Percentiles rank a stretch among this genome's conserved stretches.
phyloP scores from a whole-genome alignment of 1,140 invertebrate genomes.

The Chironomus striatipennis region DNA sequence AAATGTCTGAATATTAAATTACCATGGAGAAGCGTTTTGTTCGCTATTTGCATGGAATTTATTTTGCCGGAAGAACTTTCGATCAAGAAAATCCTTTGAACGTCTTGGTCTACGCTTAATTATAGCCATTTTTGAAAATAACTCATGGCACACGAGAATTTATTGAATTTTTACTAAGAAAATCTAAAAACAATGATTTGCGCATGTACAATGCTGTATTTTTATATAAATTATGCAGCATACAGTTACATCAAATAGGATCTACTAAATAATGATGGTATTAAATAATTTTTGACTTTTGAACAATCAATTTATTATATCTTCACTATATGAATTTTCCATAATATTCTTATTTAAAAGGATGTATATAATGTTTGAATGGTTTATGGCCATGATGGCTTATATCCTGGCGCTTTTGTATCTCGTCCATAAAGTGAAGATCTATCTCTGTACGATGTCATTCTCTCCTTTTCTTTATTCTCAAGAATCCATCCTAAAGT shows the following conservation, averaged over 20 bases:
- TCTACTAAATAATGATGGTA: too few species aligned
- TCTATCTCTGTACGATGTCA: conserved; percentile 65
- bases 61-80: neutral
- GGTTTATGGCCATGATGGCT: conserved; percentile 58
- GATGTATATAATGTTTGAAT: neutral
- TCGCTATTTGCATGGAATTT: neutral
- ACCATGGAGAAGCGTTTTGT: neutral
- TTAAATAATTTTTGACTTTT: too few species aligned
- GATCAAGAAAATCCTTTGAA: neutral
- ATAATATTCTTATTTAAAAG: neutral
- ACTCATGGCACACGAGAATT: neutral
- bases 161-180: neutral
- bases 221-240: neutral
- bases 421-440: conserved; percentile 60
- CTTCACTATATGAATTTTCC: neutral
- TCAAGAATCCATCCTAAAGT: conserved; percentile 55
- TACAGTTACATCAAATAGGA: neutral
- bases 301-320: conserved; percentile 8
- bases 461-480: conserved; percentile 54
- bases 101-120: neutral
- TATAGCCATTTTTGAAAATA: neutral
- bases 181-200: neutral
- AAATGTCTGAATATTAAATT: neutral
- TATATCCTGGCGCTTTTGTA: conserved; percentile 41
- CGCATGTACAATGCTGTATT: neutral